Percentiles rank a stretch among this genome's conserved stretches.
Evolutionary conservation across 2,888 invertebrate genomes (phyloP).

Genomic region (Dexiosoma caninum): DNA sequence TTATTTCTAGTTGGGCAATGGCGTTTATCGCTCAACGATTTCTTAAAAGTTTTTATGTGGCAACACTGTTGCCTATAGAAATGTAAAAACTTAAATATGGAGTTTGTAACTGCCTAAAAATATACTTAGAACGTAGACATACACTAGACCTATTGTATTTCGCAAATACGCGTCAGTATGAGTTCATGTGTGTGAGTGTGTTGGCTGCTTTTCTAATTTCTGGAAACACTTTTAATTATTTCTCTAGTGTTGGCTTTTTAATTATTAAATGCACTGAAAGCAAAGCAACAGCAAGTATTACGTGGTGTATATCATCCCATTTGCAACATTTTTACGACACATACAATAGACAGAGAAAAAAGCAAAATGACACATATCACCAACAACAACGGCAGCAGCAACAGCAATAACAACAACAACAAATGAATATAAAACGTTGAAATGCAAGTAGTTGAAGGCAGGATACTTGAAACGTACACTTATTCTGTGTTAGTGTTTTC

Average conservation of each 20-base stretch:
- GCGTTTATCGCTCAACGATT: no score
- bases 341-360: slow-evolving; percentile 2
- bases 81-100: neutral
- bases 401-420: slow-evolving; percentile 4
- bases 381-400: neutral
- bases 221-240: slow-evolving; percentile 76
- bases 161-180: neutral
- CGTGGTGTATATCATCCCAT: neutral
- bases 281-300: slow-evolving; percentile 2
- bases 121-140: slow-evolving; percentile 34
- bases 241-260: slow-evolving; percentile 74
- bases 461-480: slow-evolving; percentile 7
- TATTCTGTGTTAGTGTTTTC: neutral
- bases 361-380: slow-evolving; percentile 17
- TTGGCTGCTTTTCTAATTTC: slow-evolving; percentile 56
- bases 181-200: neutral
- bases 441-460: slow-evolving; percentile 16
- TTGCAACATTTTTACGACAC: slow-evolving; percentile 5
- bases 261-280: slow-evolving; percentile 71
- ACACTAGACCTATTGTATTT: slow-evolving; percentile 37
- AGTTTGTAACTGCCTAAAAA: slow-evolving; percentile 7
- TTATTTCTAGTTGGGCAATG: no score
- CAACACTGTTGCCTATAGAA: neutral
- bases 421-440: neutral
- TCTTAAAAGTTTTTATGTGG: no score